Evolutionary conservation across 2,797 vertebrate species (phyloP).

Genomic region (Tamandua tetradactyla): DNA sequence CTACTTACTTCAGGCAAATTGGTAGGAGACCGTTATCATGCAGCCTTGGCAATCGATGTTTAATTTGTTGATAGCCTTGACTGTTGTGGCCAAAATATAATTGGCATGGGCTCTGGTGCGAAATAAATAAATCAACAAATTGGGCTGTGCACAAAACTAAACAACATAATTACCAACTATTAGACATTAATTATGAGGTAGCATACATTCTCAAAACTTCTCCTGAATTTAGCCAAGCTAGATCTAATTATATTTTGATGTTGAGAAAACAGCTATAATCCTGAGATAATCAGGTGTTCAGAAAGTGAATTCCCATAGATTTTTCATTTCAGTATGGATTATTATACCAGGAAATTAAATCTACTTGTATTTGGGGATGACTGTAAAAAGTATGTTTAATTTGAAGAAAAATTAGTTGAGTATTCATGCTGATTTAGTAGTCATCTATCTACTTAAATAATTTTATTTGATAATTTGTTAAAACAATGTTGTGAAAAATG

Average conservation of each 20-base stretch:
- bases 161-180: slow-evolving; percentile 77
- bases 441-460: slow-evolving; percentile 7
- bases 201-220: slow-evolving; percentile 61
- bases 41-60: slow-evolving; percentile 62
- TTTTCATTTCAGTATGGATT: neutral
- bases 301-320: slow-evolving; percentile 34
- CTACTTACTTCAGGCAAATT: slow-evolving; percentile 68
- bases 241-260: slow-evolving; percentile 72
- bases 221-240: slow-evolving; percentile 56
- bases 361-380: neutral
- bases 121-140: slow-evolving; percentile 64
- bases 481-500: too few species aligned
- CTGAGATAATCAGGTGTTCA: slow-evolving; percentile 60
- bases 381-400: neutral
- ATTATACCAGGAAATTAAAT: slow-evolving; percentile 55
- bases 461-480: neutral
- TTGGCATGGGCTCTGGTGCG: slow-evolving; percentile 52
- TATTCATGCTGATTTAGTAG: slow-evolving; percentile 47
- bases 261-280: slow-evolving; percentile 58
- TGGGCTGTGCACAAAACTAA: slow-evolving; percentile 65
- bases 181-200: slow-evolving; percentile 70
- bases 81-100: slow-evolving; percentile 71
- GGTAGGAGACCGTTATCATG: slow-evolving; percentile 56
- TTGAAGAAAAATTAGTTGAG: neutral
- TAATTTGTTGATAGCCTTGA: slow-evolving; percentile 75